Base-by-base conservation (phyloP, 2,888 invertebrate genomes). In the Xylophagus ater region DNA sequence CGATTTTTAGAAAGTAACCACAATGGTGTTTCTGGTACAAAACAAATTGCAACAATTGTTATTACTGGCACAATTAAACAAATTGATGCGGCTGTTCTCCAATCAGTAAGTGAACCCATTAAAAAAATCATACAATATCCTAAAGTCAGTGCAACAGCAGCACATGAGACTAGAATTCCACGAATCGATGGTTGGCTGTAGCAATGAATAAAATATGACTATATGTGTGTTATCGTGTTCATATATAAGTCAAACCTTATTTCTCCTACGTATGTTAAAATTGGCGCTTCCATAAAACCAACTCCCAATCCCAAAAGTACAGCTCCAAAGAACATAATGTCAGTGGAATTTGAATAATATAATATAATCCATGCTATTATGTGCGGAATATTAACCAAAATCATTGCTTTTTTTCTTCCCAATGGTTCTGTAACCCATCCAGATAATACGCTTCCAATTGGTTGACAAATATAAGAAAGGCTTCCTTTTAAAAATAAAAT, bases 201-300 rank as follows among this genome's bases (percentile, higher is more conserved):
- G 55, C n/a, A n/a, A n/a, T n/a, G n/a, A 25, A 23, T 19, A 14
- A 24, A 21, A 5, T 13, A 4, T 15, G 5, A 19, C 9, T 12
- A 10, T 26, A 23, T 40, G n/a, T 21, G 13, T 37, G 12, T 31
- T 15, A 32, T 37, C 7, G 8, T 24, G 25, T n/a, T 12, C 17
- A 30, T n/a, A n/a, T n/a, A n/a, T n/a, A n/a, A n/a, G n/a, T n/a
- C 34, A 32, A 9, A 44, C 71, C 69, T 68, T 24, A 74, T 64
- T 64, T 74, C 74, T 2, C 74, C 74, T n/a, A 74, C 67, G 43
- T 74, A 74, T 2, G 73, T 73, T n/a, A 74, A 59, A 2, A 72
- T 69, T 0, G 74, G 73, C 0, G 72, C 73, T 50, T 74, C 73
- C 73, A 74, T 72, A 12, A 74, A 64, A 0, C 74, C 73, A 3